These are phyloP conservation scores for Dasypus novemcinctus DNA, from an alignment of 2,113 vertebrate genomes.

Conservation along the genomic window DNA sequence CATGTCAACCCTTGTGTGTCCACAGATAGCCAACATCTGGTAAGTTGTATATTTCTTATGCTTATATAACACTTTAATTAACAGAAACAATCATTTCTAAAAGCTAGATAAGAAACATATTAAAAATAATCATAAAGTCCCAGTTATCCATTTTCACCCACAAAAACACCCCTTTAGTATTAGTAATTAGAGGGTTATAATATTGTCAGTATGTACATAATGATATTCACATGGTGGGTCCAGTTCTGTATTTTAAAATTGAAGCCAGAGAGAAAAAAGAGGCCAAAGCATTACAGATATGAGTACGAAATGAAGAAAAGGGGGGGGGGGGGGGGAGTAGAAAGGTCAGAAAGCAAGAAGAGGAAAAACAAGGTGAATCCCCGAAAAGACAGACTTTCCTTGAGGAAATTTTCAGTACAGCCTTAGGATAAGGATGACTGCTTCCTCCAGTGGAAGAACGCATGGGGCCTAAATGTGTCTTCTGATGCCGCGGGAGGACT, in stretches of 20 bases:
- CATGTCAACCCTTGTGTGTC: background rate
- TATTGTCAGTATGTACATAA: background rate
- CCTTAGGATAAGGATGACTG: background rate
- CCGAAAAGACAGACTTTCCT: background rate
- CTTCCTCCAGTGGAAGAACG: background rate
- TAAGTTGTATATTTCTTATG: background rate
- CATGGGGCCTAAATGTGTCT: background rate
- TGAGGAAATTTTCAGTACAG: background rate
- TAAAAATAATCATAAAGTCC: constrained; percentile 28
- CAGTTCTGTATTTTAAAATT: constrained; percentile 20
- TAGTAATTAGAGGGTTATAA: constrained; percentile 26
- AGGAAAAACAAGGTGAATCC: background rate
- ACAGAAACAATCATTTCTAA: background rate
- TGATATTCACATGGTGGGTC: background rate
- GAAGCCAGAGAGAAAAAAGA: background rate
- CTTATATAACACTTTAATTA: constrained; percentile 36
- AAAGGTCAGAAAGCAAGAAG: background rate
- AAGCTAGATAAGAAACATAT: constrained; percentile 1
- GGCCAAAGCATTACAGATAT: background rate
- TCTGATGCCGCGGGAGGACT: background rate
- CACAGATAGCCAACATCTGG: background rate
- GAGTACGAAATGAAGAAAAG: background rate
- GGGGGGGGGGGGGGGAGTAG: background rate
- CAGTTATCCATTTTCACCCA: background rate
- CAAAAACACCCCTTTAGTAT: constrained; percentile 31